Conservation (phyloP, 2,888 invertebrate genomes). For the Deladenus siricidicola region DNA sequence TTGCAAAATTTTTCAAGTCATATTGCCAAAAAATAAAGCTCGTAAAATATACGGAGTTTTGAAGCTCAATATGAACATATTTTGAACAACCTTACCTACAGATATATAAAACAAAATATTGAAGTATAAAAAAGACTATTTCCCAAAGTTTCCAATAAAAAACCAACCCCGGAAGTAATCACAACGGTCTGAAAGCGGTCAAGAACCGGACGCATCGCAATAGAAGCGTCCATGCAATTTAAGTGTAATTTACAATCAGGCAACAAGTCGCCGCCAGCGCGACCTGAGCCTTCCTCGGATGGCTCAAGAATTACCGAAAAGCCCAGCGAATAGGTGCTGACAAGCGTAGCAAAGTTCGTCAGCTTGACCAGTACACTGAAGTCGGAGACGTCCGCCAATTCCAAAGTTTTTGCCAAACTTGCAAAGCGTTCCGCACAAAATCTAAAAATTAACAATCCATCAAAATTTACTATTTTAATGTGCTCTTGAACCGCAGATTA, state of each 20-base stretch:
- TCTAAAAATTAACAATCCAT: conserved; percentile 61
- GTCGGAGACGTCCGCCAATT: conserved; percentile 82
- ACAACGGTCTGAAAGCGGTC: conserved; percentile 86
- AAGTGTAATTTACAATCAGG: conserved; percentile 56
- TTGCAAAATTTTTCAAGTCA: too few relatives aligned
- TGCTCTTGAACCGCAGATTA: too few relatives aligned
- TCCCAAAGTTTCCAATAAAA: not conserved
- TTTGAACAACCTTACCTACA: not conserved
- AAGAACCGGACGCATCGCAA: conserved; percentile 94
- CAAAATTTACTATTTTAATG: conserved; percentile 68
- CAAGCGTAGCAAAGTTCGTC: conserved; percentile 82
- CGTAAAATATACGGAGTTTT: too few relatives aligned
- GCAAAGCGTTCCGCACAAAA: conserved; percentile 87
- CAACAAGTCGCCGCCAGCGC: not conserved
- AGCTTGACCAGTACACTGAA: conserved; percentile 73
- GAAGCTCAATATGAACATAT: too few relatives aligned
- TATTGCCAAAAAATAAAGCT: too few relatives aligned
- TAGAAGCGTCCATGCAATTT: conserved; percentile 94
- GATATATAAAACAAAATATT: not conserved
- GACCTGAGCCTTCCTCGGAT: conserved; percentile 68
- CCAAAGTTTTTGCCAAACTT: conserved; percentile 77
- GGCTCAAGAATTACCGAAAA: conserved; percentile 97
- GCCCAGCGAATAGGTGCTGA: conserved; percentile 87
- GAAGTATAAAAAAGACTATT: not conserved
- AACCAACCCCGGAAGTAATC: conserved; percentile 32